Conservation (phyloP, 2,797 vertebrate genomes). For the Trematomus bernacchii region DNA sequence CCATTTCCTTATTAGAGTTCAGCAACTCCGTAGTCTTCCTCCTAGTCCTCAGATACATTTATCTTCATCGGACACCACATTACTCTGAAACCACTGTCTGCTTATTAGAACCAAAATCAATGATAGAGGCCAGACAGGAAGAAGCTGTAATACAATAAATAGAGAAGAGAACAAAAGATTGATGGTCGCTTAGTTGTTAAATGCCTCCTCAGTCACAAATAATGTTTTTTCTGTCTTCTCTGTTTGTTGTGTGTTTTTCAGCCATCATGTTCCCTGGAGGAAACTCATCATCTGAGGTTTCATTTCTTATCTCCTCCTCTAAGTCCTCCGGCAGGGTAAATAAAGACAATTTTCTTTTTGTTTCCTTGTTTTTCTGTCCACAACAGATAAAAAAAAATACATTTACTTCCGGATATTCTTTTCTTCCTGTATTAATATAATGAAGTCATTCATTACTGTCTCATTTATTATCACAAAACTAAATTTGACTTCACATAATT, state of each 20-base stretch:
- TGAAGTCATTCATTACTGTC: background rate
- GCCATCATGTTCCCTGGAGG: background rate
- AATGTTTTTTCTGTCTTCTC: background rate
- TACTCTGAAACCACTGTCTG: conserved; percentile 51
- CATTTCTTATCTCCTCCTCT: no score
- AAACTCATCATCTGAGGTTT: background rate
- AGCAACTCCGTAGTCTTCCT: conserved; percentile 16
- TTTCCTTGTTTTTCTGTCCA: background rate
- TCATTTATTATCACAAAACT: background rate
- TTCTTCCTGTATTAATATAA: background rate
- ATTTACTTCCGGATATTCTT: background rate
- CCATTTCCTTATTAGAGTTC: conserved; percentile 12
- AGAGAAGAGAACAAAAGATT: conserved; percentile 12
- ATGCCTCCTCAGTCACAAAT: background rate
- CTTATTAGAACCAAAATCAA: conserved; percentile 52
- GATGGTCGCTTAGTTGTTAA: background rate
- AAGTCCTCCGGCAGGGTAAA: background rate
- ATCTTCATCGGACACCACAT: conserved; percentile 26
- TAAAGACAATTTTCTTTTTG: background rate
- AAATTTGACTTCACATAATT: background rate
- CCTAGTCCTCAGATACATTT: conserved; percentile 10
- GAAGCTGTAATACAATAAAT: conserved; percentile 28
- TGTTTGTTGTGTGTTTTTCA: conserved; percentile 10
- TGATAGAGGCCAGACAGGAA: conserved; percentile 37
- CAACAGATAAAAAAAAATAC: background rate